Evolutionary conservation across 1,140 invertebrate species (phyloP), one percentile per base, ranked within the genome.

Genomic region (Adelges cooleyi): DNA sequence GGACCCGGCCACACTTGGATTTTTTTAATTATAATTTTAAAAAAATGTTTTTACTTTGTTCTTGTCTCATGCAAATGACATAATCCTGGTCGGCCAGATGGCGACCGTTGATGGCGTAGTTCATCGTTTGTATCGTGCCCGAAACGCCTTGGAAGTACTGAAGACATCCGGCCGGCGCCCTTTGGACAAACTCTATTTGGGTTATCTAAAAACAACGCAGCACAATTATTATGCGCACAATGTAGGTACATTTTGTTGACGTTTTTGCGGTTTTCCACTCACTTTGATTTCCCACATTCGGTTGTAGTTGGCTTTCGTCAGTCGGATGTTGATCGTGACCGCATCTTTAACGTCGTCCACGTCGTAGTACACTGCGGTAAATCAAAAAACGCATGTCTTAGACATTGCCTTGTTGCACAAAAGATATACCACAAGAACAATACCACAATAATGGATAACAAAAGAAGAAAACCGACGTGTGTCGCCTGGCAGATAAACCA

Each of bases 61-160:
- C 85, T 69, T 85, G 83, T 13, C 86, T 75, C 44, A 89, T 78
- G 70, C 87, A 90, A n/a, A 87, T 81, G 44, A 80, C 77, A 73
- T 90, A 89, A 71, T 89, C 82, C 69, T 88, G 86, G 67, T 82
- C 77, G 0, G 88, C 84, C n/a, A 90, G 73, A 69, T 87, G 86
- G 2, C 87, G 77, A 0, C 87, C 87, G 72, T 90, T 90, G 2
- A 84, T 82, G 1, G 86, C 82, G 71, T 83, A 90, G 73, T 90
- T 90, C 72, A 89, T 82, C 0, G 86, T 88, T 72, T 83, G 80
- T 42, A 87, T 76, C 2, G 80, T 80, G 22, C 84, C 81, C 69
- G 80, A 81, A 3, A 71, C 56, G 13, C 77, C 77, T 2, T 79
- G 81, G 69, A 80, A 80, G 71, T 87, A 88, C 71, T 90, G 87